These are phyloP conservation scores for Morpho deidamia DNA, from an alignment of 2,888 invertebrate species.

Conservation along the genomic window DNA sequence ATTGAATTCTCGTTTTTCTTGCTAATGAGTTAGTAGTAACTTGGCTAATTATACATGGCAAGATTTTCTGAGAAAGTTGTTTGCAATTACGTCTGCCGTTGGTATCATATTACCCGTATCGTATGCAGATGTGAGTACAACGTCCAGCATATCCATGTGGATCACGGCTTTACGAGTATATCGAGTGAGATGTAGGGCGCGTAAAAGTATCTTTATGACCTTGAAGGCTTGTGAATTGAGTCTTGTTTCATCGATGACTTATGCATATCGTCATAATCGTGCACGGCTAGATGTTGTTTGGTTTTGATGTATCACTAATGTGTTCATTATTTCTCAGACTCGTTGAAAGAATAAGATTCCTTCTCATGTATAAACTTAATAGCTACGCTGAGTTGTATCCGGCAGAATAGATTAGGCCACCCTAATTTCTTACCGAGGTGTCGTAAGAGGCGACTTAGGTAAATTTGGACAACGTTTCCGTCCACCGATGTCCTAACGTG, in stretches of 20 bases:
- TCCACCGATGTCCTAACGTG: too few relatives aligned
- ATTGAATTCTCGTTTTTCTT: background rate
- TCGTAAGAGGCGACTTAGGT: too few relatives aligned
- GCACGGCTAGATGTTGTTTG: background rate
- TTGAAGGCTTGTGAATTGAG: constrained; percentile 31
- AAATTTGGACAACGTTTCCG: too few relatives aligned
- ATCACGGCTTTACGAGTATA: constrained; percentile 1
- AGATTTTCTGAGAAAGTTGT: constrained; percentile 8
- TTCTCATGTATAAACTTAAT: too few relatives aligned
- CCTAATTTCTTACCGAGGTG: too few relatives aligned
- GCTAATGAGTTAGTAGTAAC: constrained; percentile 2
- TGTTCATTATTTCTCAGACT: too few relatives aligned
- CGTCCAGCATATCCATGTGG: background rate
- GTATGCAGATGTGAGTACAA: background rate
- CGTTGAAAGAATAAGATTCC: too few relatives aligned
- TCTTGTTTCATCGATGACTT: constrained; percentile 2
- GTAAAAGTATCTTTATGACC: constrained; percentile 37
- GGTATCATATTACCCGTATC: background rate
- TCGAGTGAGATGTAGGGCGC: constrained; percentile 21
- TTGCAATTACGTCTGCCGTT: constrained; percentile 2
- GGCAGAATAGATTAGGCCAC: too few relatives aligned
- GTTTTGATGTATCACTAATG: too few relatives aligned
- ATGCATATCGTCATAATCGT: background rate
- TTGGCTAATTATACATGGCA: constrained; percentile 2
- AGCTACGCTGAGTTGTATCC: too few relatives aligned